A percentile compares a stretch with the other conserved stretches of the same genome.
phyloP scores from a whole-genome alignment of 23 tunicate species.

The Styela plicata region DNA sequence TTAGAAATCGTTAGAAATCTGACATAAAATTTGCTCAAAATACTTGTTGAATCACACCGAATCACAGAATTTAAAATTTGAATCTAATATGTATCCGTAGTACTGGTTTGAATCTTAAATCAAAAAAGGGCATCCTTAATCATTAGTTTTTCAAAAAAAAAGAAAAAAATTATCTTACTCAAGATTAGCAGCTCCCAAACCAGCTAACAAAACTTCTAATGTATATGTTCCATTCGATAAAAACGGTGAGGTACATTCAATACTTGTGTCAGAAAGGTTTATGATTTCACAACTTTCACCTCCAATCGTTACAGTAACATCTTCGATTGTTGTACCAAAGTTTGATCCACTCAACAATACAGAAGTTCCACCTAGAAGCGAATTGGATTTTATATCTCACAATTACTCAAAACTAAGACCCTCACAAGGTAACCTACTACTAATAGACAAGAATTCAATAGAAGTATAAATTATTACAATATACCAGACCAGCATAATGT shows the following conservation, averaged over 20 bases:
- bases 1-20: no score
- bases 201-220: not conserved
- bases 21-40: no score
- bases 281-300: slow-evolving; percentile 37
- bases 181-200: slow-evolving; percentile 12
- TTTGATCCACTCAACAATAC: slow-evolving; percentile 37
- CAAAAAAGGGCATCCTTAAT: no score
- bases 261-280: slow-evolving; percentile 22
- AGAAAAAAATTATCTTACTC: not conserved
- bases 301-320: slow-evolving; percentile 36
- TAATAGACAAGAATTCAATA: no score
- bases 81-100: no score
- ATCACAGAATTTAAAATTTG: no score
- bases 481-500: no score
- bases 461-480: no score
- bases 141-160: no score
- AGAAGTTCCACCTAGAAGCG: slow-evolving; percentile 9
- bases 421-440: no score
- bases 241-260: slow-evolving; percentile 23
- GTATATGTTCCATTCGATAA: not conserved
- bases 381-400: not conserved
- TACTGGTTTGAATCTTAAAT: no score
- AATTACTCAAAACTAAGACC: not conserved
- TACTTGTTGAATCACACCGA: no score
- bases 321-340: slow-evolving; percentile 28